These are phyloP conservation scores for Heterochromis multidens DNA, from an alignment of 2,113 vertebrate genomes.

Conservation along the genomic window DNA sequence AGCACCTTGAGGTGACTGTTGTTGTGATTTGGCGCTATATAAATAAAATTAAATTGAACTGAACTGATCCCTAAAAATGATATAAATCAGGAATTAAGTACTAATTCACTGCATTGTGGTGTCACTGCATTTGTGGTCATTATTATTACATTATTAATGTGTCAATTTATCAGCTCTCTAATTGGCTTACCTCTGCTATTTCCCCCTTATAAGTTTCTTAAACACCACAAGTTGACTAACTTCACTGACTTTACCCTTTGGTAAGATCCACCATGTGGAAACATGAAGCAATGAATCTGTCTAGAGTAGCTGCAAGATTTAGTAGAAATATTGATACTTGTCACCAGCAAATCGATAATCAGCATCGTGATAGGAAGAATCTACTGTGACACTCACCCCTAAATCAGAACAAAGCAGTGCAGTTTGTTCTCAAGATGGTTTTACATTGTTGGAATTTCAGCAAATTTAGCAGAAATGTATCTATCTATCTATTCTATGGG, in stretches of 20 bases:
- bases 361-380: too few relatives aligned
- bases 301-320: too few relatives aligned
- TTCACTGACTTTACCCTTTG: background rate
- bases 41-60: too few relatives aligned
- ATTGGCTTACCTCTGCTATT: accelerated
- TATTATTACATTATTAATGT: background rate
- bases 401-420: background rate
- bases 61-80: too few relatives aligned
- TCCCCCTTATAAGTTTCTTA: background rate
- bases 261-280: background rate
- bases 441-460: background rate
- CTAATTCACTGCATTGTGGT: background rate
- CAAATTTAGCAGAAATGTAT: background rate
- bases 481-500: too few relatives aligned
- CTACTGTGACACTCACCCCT: too few relatives aligned
- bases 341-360: too few relatives aligned
- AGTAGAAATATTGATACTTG: too few relatives aligned
- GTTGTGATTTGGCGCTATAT: too few relatives aligned
- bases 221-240: background rate
- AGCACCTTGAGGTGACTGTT: too few relatives aligned
- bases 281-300: too few relatives aligned
- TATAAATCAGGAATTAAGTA: background rate
- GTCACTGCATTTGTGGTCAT: accelerated
- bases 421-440: background rate
- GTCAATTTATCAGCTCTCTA: too few relatives aligned